phyloP scores from a whole-genome alignment of 2,888 invertebrate genomes.

The Scaptomyza reducta region DNA sequence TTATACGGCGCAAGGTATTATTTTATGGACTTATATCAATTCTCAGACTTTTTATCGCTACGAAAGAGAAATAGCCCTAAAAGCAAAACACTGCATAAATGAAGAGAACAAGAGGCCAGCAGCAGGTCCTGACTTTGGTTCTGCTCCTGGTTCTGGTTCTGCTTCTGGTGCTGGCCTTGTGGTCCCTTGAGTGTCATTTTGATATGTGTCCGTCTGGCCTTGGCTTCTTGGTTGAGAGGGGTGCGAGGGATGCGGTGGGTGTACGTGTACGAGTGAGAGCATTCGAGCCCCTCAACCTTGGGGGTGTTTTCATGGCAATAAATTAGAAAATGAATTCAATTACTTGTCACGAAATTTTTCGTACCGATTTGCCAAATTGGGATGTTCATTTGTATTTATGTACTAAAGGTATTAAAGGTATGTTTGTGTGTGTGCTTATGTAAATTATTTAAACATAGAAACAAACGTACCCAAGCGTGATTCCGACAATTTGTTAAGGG shows the following conservation, averaged over 20 bases:
- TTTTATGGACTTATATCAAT: conserved; percentile 78
- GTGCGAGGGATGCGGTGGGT: conserved; percentile 10
- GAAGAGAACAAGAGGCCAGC: conserved; percentile 41
- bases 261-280: conserved; percentile 11
- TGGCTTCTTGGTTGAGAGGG: conserved; percentile 3
- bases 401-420: conserved; percentile 25
- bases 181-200: conserved; percentile 80
- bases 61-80: conserved; percentile 51
- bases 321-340: conserved; percentile 80
- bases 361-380: conserved; percentile 71
- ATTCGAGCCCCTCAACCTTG: conserved; percentile 29
- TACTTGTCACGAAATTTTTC: conserved; percentile 75
- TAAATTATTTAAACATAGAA: conserved; percentile 52
- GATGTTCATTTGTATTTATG: conserved; percentile 62
- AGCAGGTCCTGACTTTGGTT: conserved; percentile 31
- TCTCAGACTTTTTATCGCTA: conserved; percentile 70
- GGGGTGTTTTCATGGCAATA: conserved; percentile 74
- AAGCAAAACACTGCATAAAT: conserved; percentile 59
- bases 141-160: neutral
- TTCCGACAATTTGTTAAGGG: conserved; percentile 21
- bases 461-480: conserved; percentile 15
- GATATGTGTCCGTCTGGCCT: conserved; percentile 65
- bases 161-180: conserved; percentile 42
- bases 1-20: conserved; percentile 44
- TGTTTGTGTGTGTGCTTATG: conserved; percentile 20